Evolutionary conservation across 2,113 vertebrate genomes (phyloP).

Genomic region (Mungos mungo): DNA sequence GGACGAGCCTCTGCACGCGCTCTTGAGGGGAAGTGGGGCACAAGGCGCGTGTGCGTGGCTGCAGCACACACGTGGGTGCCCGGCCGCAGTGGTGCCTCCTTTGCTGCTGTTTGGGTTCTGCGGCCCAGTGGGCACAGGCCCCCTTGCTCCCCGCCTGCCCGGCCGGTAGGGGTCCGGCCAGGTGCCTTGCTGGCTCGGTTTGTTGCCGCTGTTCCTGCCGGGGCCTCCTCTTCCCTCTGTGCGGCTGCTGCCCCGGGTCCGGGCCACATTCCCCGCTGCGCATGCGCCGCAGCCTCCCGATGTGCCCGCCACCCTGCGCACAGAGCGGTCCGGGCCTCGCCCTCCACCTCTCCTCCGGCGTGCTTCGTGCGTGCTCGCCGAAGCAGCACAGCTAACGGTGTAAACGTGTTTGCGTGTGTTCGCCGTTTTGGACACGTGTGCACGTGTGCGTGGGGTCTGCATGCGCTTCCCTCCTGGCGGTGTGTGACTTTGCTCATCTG

Average conservation of each 20-base stretch:
- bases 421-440: not conserved
- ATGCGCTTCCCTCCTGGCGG: not conserved
- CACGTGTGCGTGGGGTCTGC: not conserved
- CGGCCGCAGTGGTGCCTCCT: accelerated
- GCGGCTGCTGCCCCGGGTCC: not conserved
- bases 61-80: not conserved
- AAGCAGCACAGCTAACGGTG: not conserved
- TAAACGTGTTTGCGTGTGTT: not conserved
- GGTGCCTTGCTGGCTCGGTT: not conserved
- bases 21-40: not conserved
- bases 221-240: not conserved
- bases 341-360: not conserved
- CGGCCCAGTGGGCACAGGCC: not conserved
- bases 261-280: accelerated
- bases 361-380: not conserved
- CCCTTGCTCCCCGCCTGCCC: not conserved
- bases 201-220: not conserved
- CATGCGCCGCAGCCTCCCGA: not conserved
- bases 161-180: not conserved
- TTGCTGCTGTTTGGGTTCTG: not conserved
- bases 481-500: not conserved
- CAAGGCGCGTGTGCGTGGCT: not conserved
- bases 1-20: too few relatives aligned
- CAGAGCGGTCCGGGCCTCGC: not conserved
- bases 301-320: not conserved